Conservation (phyloP, 2,113 vertebrate species). For the Xiphophorus maculatus region DNA sequence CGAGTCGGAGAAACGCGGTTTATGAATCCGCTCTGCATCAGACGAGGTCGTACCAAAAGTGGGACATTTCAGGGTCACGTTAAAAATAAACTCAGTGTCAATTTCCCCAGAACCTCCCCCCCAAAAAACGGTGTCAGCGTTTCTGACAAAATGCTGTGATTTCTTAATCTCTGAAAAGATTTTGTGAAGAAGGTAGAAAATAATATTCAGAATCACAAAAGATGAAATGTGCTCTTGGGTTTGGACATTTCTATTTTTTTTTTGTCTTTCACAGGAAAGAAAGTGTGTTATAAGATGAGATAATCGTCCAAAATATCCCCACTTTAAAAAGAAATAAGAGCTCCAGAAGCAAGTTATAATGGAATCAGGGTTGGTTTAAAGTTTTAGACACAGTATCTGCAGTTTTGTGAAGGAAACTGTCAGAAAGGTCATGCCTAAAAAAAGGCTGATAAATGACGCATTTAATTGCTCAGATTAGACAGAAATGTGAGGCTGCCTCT, state of each 20-base stretch:
- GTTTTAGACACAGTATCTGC: no score
- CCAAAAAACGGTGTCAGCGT: background rate
- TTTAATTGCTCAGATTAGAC: slow-evolving; percentile 40
- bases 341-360: no score
- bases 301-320: no score
- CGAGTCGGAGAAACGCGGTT: slow-evolving; percentile 4
- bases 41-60: background rate
- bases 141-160: background rate
- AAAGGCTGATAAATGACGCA: slow-evolving; percentile 23
- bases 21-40: background rate
- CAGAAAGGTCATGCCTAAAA: slow-evolving; percentile 1
- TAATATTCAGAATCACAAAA: no score
- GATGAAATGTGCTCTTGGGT: no score
- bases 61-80: background rate
- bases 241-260: no score
- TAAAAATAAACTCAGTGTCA: background rate
- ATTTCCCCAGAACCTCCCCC: background rate
- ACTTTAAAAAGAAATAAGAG: no score
- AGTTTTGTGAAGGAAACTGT: background rate
- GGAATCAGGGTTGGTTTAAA: no score
- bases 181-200: background rate
- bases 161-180: background rate
- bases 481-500: background rate
- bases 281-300: no score
- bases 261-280: no score